Base-by-base conservation (phyloP, 2,888 invertebrate genomes). In the Eustalomyia histrio region DNA sequence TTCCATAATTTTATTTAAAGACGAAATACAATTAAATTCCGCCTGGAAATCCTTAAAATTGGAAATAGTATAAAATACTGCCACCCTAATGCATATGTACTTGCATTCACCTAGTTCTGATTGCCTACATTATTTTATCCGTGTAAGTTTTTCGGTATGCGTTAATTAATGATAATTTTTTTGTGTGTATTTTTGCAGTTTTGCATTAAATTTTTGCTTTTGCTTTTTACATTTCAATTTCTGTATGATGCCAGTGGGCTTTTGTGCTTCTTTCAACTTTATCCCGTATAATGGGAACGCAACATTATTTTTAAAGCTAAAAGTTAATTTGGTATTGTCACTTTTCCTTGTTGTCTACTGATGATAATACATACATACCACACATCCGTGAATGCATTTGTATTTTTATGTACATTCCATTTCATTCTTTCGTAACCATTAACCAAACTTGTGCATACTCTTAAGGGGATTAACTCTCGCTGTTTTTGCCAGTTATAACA, bases 311-410 rank as follows among this genome's bases (percentile, higher is more conserved):
- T 81, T 81, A 81, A 78, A 81, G 81, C 78, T 78, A 78, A 78
- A 81, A 81, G 81, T 81, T 81, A 81, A 81, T 81, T 81, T 81
- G 67, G 71, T 81, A 81, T 78, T 81, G 78, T 78, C 74, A 78
- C 71, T 75, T 75, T 81, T 81, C 78, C 81, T 81, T 71, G 81
- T 81, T 81, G 78, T 71, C 67, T 78, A 21, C 71, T 57, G 68
- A 61, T 72, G 75, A 71, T 60, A 76, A 55, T 50, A 72, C 57
- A 73, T 18, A 61, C 18, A 61, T n/a, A n/a, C 21, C 39, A 16
- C 7, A 39, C 39, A 64, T 24, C 8, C 10, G 52, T 43, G 60
- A 21, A 52, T 29, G 35, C 14, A 39, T 69, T 21, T 57, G 21
- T 21, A 55, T 80, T 33, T 52, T 33, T 43, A 29, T 64, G 33